Evolutionary conservation across 2,888 invertebrate genomes (phyloP), one percentile per base, ranked within the genome.

Genomic region (Ommatoiulus sabulosus): DNA sequence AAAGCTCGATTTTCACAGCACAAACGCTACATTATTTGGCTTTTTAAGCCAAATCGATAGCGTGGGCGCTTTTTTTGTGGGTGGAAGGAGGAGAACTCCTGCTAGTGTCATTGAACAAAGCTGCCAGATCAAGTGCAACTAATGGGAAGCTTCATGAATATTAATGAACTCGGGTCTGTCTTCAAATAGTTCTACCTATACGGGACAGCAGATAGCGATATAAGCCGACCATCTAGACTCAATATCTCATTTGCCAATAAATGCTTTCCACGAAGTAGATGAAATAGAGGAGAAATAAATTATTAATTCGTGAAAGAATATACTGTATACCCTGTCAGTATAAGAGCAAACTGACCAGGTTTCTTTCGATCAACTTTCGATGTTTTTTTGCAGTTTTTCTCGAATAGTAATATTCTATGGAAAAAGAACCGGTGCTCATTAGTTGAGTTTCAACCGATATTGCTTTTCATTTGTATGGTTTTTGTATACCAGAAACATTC

Each of bases 31-130:
- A 46, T 86, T 86, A 86, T 86, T 86, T 86, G 48, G 86, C 86
- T 44, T 86, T 86, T 86, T 44, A 86, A 86, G 86, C 24, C 44
- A 86, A 35, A 86, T 86, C 86, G 86, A 86, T 86, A 86, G 86
- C 44, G 17, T 6, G 24, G 86, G 44, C 3, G 46, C 24, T 86
- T 48, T 17, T 52, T 44, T 84, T 24, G n/a, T 86, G 86, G 24
- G 86, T 86, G 44, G 46, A 15, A 35, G 46, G 86, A 15, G 86
- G 80, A 48, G 48, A 24, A n/a, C 86, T 86, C 44, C 44, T 86
- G 86, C 46, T n/a, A 86, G 44, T 86, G 86, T 86, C 86, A 86
- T 86, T 86, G 86, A 86, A 86, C 86, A 86, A 86, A 86, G 86
- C 86, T 86, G 86, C 46, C 48, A 46, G 86, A 86, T 86, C 86